A percentile compares a stretch with the other conserved stretches of the same genome.
Conservation (phyloP, 2,888 invertebrate species). For the Macaria notata region DNA sequence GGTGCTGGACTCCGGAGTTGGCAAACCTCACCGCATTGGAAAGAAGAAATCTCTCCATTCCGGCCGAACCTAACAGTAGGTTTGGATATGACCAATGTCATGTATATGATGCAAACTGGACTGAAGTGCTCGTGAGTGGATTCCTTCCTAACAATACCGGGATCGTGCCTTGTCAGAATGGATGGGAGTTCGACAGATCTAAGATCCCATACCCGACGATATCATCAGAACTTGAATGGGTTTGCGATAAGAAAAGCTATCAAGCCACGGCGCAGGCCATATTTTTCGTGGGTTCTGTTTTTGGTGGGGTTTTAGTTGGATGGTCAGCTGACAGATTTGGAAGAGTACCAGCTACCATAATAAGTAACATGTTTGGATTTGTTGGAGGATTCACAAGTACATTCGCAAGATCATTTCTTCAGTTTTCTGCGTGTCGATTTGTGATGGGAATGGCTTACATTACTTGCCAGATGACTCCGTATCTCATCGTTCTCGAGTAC, state of each 20-base stretch:
- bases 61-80: slow-evolving; percentile 31
- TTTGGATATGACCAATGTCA: slow-evolving; percentile 55
- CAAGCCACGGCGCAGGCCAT: slow-evolving; percentile 60
- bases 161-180: slow-evolving; percentile 49
- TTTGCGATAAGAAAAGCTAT: slow-evolving; percentile 57
- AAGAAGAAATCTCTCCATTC: slow-evolving; percentile 41
- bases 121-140: slow-evolving; percentile 43
- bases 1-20: slow-evolving; percentile 46
- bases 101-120: slow-evolving; percentile 55
- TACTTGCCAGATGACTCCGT: slow-evolving; percentile 57
- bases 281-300: slow-evolving; percentile 55
- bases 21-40: slow-evolving; percentile 38
- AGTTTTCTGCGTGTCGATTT: slow-evolving; percentile 53
- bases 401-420: slow-evolving; percentile 46
- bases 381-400: slow-evolving; percentile 51
- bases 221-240: slow-evolving; percentile 59
- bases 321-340: slow-evolving; percentile 59
- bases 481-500: slow-evolving; percentile 57
- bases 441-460: slow-evolving; percentile 60
- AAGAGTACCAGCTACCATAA: slow-evolving; percentile 50
- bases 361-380: slow-evolving; percentile 50
- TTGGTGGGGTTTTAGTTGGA: slow-evolving; percentile 56
- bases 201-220: slow-evolving; percentile 63
- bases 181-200: slow-evolving; percentile 60
- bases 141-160: slow-evolving; percentile 40